A percentile compares a stretch with the other conserved stretches of the same genome.
Evolutionary conservation across 2,797 vertebrate genomes (phyloP).

Genomic region (Clamator glandarius): DNA sequence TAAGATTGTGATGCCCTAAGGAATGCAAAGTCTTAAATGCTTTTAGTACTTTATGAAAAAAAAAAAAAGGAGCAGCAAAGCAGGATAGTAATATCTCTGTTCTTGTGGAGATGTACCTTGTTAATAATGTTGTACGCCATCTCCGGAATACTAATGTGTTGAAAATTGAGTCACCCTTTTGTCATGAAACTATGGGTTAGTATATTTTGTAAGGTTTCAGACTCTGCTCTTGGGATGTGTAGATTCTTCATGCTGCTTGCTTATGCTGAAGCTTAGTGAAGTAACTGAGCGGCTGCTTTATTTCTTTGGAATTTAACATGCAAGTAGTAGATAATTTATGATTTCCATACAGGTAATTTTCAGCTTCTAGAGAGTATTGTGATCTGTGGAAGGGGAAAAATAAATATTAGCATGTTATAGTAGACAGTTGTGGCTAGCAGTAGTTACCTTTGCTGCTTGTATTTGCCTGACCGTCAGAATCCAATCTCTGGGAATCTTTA

Average conservation of each 20-base stretch:
- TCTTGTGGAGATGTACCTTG: not conserved
- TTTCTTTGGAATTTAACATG: not conserved
- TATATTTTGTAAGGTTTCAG: not conserved
- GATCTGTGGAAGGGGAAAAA: not conserved
- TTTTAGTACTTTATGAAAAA: not conserved
- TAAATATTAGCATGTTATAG: not conserved
- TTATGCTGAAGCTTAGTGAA: not conserved
- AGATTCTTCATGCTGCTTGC: not conserved
- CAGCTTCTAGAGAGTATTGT: not conserved
- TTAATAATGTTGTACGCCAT: not conserved
- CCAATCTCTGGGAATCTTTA: not conserved
- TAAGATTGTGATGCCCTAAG: not conserved
- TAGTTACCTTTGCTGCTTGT: not conserved
- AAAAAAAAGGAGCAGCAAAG: not conserved
- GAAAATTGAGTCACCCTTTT: not conserved
- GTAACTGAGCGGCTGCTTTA: not conserved
- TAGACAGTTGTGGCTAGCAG: not conserved
- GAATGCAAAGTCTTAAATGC: not conserved
- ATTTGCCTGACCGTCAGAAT: not conserved
- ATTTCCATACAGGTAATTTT: not conserved
- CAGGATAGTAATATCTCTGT: not conserved
- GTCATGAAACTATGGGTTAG: fast-evolving
- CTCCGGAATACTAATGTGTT: not conserved
- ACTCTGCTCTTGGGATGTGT: not conserved
- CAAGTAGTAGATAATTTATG: not conserved